Base-by-base conservation (phyloP, 2,797 vertebrate genomes). In the Sebastes diaconus region DNA sequence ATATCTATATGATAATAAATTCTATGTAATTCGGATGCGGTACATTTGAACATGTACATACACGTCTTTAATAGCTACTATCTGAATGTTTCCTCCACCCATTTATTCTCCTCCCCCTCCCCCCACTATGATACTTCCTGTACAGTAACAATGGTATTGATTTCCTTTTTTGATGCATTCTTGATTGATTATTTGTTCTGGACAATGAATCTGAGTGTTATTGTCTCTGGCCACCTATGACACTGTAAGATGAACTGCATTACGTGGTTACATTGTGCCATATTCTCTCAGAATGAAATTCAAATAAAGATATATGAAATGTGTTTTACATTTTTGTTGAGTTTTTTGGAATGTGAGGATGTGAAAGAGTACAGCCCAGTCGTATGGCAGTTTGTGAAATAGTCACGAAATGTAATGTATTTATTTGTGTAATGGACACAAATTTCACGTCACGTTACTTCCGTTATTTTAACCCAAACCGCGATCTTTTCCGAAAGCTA, bases 1-100 rank as follows among this genome's bases (percentile, higher is more conserved):
- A 94, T 95, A 95, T 87, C 88, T 93, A 92, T 95, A 93, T 88
- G 87, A 92, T 87, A 79, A 87, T 84, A 88, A 87, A 91, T 90
- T 90, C 76, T 89, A 89, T 94, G 92, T 95, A 88, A 93, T 89
- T 90, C 60, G 57, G 91, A 94, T 92, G 92, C 85, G 75, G 90
- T 93, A 91, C 93, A 93, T 93, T 94, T 92, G 65, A 93, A 85
- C 42, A 91, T 96, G 94, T 96, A 96, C 89, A 94, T 93, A 95
- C 87, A 93, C 77, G 78, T 95, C 90, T 95, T 95, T 94, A 94
- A 92, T 94, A 93, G 88, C 83, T 94, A 85, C 64, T 93, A 92
- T 93, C 84, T 95, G 84, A 94, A 94, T 95, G 94, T 93, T 87
- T 65, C 68, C 61, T 57, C 30, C 68, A 22, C 67, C 54, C 59